Percentiles rank a stretch among this genome's conserved stretches.
Conservation (phyloP, 2,888 invertebrate genomes). For the Aradus depressus region DNA sequence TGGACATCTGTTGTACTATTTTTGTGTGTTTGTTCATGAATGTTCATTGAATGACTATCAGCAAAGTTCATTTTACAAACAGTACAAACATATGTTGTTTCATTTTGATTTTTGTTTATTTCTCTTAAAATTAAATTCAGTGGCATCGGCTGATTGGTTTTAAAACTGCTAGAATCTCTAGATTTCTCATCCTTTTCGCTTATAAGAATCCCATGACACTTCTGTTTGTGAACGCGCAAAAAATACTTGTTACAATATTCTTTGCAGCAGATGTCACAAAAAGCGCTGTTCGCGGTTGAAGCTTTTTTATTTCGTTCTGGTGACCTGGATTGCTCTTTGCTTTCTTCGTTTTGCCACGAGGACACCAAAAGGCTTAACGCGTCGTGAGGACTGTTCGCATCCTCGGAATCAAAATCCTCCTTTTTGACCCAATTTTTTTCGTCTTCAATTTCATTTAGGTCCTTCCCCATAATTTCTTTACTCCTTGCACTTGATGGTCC, state of each 20-base stretch:
- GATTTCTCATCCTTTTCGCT: slow-evolving; percentile 35
- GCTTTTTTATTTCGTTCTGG: slow-evolving; percentile 21
- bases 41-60: slow-evolving; percentile 24
- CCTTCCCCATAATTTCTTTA: slow-evolving; percentile 13
- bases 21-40: slow-evolving; percentile 25
- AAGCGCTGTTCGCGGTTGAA: slow-evolving; percentile 48
- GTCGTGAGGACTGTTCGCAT: slow-evolving; percentile 20
- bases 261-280: slow-evolving; percentile 85
- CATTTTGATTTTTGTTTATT: slow-evolving; percentile 21
- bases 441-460: slow-evolving; percentile 18
- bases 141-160: slow-evolving; percentile 26
- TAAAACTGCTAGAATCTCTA: slow-evolving; percentile 17
- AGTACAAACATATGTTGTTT: slow-evolving; percentile 22
- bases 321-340: slow-evolving; percentile 22
- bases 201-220: slow-evolving; percentile 67
- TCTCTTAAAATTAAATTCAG: slow-evolving; percentile 29
- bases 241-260: slow-evolving; percentile 90
- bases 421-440: slow-evolving; percentile 19
- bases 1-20: slow-evolving; percentile 1
- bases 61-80: slow-evolving; percentile 26
- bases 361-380: slow-evolving; percentile 21
- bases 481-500: slow-evolving; percentile 20
- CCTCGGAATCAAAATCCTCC: slow-evolving; percentile 24
- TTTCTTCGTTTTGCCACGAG: slow-evolving; percentile 24
- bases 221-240: slow-evolving; percentile 79